These are phyloP conservation scores for Urosaurus nigricauda DNA, from an alignment of 2,797 vertebrate species.

Conservation along the genomic window DNA sequence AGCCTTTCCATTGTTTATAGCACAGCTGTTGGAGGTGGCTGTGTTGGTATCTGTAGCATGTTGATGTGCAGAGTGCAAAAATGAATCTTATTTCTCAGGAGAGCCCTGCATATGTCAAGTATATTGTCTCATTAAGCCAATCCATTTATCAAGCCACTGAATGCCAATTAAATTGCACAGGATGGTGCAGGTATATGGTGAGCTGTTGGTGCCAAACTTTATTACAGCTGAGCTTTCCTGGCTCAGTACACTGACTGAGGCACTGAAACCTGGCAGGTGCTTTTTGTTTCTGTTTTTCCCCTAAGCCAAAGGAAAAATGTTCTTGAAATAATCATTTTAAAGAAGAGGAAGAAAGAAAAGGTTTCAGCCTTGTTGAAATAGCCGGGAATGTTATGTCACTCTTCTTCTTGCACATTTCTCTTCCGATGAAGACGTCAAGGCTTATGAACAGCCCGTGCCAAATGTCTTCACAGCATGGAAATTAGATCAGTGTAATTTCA, in stretches of 20 bases:
- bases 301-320: conserved; percentile 81
- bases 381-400: conserved; percentile 73
- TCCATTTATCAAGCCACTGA: conserved; percentile 92
- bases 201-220: conserved; percentile 85
- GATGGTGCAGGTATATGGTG: conserved; percentile 90
- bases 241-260: conserved; percentile 69
- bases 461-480: conserved; percentile 86
- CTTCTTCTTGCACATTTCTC: conserved; percentile 79
- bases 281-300: conserved; percentile 30
- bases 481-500: conserved; percentile 89
- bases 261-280: conserved; percentile 79
- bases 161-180: conserved; percentile 93
- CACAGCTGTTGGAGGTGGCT: conserved; percentile 81
- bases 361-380: conserved; percentile 74
- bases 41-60: conserved; percentile 88
- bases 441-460: conserved; percentile 81
- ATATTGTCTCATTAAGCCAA: conserved; percentile 94
- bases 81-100: conserved; percentile 89
- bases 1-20: conserved; percentile 73
- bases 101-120: conserved; percentile 92
- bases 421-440: conserved; percentile 87
- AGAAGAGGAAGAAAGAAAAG: conserved; percentile 64
- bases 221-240: conserved; percentile 88
- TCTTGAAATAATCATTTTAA: conserved; percentile 82
- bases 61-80: conserved; percentile 88